Base-by-base conservation (phyloP, 2,888 invertebrate species). In the Minunthozetes semirufus region DNA sequence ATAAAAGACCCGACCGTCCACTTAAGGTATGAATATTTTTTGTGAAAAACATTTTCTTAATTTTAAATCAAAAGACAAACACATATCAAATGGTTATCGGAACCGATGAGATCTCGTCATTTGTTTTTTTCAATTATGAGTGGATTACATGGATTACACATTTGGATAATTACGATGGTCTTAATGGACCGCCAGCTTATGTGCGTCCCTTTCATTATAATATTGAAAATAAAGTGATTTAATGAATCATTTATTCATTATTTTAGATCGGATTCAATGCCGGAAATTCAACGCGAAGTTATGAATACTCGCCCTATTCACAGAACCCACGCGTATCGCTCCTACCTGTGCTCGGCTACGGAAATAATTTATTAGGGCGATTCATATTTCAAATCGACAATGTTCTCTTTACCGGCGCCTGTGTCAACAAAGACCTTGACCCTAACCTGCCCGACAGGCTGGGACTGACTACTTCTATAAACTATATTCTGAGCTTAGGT, bases 331-430 rank as follows among this genome's bases (percentile, higher is more conserved):
- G 93, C 3, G 86, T 94, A 56, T 87, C 92, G 79, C 92, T 94
- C 83, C 85, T 95, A 78, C 89, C 90, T 0, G 89, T 89, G 9
- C 87, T 93, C 81, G 94, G 94, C 29, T 92, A 89, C 88, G 93
- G 89, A 0, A 94, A 94, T 81, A 89, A 89, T 5, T 89, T 92
- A 80, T 89, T 92, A 0, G 96, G 96, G 74, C 86, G 96, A 78
- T 96, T 96, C 81, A 89, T 95, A 81, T 97, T 97, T 85, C 88
- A 96, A 78, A 90, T 97, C 76, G 96, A 97, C 81, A 96, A 97
- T 82, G 91, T 91, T 81, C 93, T 97, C 81, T 87, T 94, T 82
- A 88, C 92, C 81, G 97, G 94, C 68, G 93, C 92, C 56, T 97
- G 96, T 83, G 83, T 82, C 68, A 84, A 85, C 76, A 80, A 82